These are phyloP conservation scores for Neolamprologus toae DNA, from an alignment of 2,113 vertebrate species.

Conservation along the genomic window DNA sequence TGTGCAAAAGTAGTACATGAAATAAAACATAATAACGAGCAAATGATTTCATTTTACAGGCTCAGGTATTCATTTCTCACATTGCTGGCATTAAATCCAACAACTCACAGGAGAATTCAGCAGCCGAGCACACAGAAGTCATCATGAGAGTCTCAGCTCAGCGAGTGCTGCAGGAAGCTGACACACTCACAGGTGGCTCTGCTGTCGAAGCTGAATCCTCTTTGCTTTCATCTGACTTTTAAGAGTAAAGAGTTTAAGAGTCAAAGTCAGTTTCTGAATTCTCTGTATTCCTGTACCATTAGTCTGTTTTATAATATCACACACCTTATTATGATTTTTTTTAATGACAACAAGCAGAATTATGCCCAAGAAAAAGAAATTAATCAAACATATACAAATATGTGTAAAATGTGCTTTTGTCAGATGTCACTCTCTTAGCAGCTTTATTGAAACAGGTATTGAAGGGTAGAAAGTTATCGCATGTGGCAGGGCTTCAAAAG, in stretches of 20 bases:
- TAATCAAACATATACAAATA: neutral
- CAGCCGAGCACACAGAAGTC: neutral
- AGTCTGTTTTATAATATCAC: neutral
- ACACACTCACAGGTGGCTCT: neutral
- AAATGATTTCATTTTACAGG: neutral
- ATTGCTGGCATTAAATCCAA: neutral
- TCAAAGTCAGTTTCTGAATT: neutral
- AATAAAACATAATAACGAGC: neutral
- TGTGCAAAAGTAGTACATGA: neutral
- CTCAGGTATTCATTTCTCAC: neutral
- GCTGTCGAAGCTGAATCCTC: neutral
- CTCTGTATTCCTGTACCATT: neutral
- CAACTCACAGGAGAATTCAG: neutral
- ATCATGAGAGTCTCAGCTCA: neutral
- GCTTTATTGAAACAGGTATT: neutral
- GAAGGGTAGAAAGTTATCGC: neutral
- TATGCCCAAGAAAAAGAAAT: neutral
- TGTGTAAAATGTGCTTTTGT: neutral
- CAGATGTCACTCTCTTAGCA: neutral
- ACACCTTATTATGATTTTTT: neutral
- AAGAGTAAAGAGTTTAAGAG: neutral
- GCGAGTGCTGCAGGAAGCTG: neutral
- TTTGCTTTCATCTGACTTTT: neutral
- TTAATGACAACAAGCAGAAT: neutral
- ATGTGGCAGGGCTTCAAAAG: neutral